These are phyloP conservation scores for Alfaro cultratus DNA, from an alignment of 2,797 vertebrate genomes.

Conservation along the genomic window DNA sequence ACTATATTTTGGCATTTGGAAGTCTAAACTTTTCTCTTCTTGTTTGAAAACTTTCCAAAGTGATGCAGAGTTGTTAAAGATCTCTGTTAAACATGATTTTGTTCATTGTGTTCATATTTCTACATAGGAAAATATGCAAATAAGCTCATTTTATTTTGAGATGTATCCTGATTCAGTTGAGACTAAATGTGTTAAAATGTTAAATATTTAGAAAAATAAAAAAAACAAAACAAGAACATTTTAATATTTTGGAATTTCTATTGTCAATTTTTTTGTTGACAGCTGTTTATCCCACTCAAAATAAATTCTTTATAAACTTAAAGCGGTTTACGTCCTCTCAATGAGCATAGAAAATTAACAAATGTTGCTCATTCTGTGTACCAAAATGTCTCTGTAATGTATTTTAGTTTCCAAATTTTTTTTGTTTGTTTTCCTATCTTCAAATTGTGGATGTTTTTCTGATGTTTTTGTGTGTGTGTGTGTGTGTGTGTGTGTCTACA, in stretches of 20 bases:
- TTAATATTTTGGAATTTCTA: neutral
- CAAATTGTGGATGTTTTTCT: neutral
- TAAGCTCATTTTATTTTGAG: neutral
- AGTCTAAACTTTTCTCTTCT: neutral
- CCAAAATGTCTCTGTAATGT: neutral
- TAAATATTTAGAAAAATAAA: neutral
- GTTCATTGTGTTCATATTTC: neutral
- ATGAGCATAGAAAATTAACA: neutral
- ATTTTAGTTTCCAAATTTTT: neutral
- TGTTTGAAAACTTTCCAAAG: neutral
- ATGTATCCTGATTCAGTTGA: neutral
- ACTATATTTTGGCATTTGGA: neutral
- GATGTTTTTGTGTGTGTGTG: neutral
- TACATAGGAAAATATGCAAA: neutral
- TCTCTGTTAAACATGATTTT: neutral
- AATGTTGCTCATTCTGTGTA: neutral
- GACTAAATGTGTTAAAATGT: neutral
- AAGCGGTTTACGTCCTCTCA: neutral
- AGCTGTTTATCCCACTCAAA: neutral
- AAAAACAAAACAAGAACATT: neutral
- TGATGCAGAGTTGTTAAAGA: neutral
- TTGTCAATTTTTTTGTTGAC: neutral
- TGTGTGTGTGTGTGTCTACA: constrained; percentile 56
- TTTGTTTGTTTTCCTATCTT: neutral
- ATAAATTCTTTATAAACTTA: neutral